Base-by-base conservation (phyloP, 2,888 invertebrate species). In the Drosophila hawaiiensis region DNA sequence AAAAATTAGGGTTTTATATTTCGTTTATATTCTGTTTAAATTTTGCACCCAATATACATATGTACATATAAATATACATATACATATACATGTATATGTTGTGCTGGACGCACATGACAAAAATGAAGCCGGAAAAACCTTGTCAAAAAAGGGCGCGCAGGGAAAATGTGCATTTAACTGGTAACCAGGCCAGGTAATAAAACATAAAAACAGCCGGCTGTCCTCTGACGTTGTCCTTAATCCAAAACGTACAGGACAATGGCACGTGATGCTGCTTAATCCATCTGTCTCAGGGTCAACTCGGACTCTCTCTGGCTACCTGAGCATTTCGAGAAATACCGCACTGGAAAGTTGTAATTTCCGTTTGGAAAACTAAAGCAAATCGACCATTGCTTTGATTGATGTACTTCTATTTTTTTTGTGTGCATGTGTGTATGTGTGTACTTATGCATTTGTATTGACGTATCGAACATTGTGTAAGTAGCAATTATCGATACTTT, bases 261-360 rank as follows among this genome's bases (percentile, higher is more conserved):
- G 79, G 76, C 84, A 87, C 83, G 84, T 84, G 84, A 79, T 55
- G 72, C 68, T 68, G 68, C 53, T 37, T 68, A 75, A 84, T 82
- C 80, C 82, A 75, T 65, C 31, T 68, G 66, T 54, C 63, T 71
- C 43, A 41, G 52, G 50, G 28, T 54, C 14, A 16, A 33, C n/a
- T 50, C 12, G 10, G 33, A 41, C 33, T 52, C 63, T 29, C 53
- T 25, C 76, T 66, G 71, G 37, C 37, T 70, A 52, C 28, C 53
- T 60, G 39, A 31, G 29, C 25, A 37, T 5, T 22, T 22, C 37
- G 37, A 25, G 47, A 52, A 58, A 52, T 22, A 39, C 50, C 37
- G 59, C 22, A 47, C 63, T 35, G 43, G 64, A 68, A 53, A 56
- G 50, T 58, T 73, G 64, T 58, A 74, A 68, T 77, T 77, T 81